A percentile compares a stretch with the other conserved stretches of the same genome.
Evolutionary conservation across 2,888 invertebrate genomes (phyloP).

Genomic region (Thumatha senex): DNA sequence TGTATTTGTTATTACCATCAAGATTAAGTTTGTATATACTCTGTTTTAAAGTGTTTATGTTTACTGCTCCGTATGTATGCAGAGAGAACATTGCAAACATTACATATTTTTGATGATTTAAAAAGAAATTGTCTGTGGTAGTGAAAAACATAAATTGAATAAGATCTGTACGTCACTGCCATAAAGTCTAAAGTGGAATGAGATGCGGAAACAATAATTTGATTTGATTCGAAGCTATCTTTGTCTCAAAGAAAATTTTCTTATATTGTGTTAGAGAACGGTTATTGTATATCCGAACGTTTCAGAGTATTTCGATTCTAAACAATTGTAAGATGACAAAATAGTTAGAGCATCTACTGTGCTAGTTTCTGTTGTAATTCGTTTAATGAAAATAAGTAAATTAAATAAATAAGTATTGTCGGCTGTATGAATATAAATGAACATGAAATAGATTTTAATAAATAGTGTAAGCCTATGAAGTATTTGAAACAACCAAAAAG

Average conservation of each 20-base stretch:
- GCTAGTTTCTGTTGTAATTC: slow-evolving; percentile 50
- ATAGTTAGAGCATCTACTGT: slow-evolving; percentile 36
- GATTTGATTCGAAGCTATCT: slow-evolving; percentile 53
- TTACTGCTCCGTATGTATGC: no score
- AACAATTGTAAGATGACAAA: slow-evolving; percentile 58
- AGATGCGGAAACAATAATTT: slow-evolving; percentile 48
- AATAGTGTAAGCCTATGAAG: no score
- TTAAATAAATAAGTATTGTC: no score
- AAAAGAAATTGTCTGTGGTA: no score
- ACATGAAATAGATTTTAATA: slow-evolving; percentile 15
- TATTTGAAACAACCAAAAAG: no score
- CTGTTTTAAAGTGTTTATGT: no score
- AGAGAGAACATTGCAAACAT: no score
- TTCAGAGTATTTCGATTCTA: no score
- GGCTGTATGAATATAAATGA: no score
- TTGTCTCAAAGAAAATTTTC: slow-evolving; percentile 65
- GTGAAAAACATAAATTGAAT: slow-evolving; percentile 15
- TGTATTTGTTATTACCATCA: not conserved
- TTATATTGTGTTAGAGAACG: slow-evolving; percentile 78
- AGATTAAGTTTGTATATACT: not conserved
- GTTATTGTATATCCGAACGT: slow-evolving; percentile 74
- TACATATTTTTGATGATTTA: no score
- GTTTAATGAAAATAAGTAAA: no score
- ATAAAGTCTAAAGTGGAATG: slow-evolving; percentile 56
- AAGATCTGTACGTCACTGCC: slow-evolving; percentile 39